Base-by-base conservation (phyloP, 2,888 invertebrate species). In the Terebella lapidaria region DNA sequence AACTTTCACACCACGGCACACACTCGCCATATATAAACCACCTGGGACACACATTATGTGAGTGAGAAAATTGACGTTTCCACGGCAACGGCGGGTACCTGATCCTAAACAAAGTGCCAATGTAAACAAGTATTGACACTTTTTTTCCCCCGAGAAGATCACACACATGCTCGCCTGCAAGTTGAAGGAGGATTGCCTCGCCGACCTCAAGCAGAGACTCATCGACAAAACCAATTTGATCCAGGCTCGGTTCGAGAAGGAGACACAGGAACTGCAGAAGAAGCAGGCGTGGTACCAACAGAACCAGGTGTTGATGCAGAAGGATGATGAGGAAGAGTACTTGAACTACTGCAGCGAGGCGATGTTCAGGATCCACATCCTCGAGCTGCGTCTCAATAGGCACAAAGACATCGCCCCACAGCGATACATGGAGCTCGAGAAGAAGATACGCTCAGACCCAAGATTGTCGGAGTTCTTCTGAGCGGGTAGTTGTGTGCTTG, bases 201-300 rank as follows among this genome's bases (percentile, higher is more conserved):
- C 68, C 45, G 80, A 81, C 61, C 73, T 81, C 56, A 81, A 81
- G 68, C 74, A 79, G 57, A 66, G 80, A 25, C 73, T 81, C 24
- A 77, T 81, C 65, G 78, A 79, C 62, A 79, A 80, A 64, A 81
- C 81, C 54, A 81, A 81, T 69, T 73, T 81, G 49, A 81, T 81
- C 46, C 81, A 81, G 67, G 74, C 74, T 52, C 67, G 81, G 57
- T 81, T 78, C 74, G 81, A 81, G 67, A 78, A 76, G 79, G 81
- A 81, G 67, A 81, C 79, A 0, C 72, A 74, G 57, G 77, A 78
- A 60, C 70, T 81, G 54, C 77, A 80, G 72, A 78, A 79, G 70
- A 79, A 79, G 66, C 81, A 81, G 65, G 74, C 74, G 2, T 80
- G 80, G 80, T 81, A 81, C 70, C 80, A 81, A 63, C 77, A 80